Percentiles rank a stretch among this genome's conserved stretches.
Conservation (phyloP, 2,113 vertebrate genomes). For the Tapirus terrestris region DNA sequence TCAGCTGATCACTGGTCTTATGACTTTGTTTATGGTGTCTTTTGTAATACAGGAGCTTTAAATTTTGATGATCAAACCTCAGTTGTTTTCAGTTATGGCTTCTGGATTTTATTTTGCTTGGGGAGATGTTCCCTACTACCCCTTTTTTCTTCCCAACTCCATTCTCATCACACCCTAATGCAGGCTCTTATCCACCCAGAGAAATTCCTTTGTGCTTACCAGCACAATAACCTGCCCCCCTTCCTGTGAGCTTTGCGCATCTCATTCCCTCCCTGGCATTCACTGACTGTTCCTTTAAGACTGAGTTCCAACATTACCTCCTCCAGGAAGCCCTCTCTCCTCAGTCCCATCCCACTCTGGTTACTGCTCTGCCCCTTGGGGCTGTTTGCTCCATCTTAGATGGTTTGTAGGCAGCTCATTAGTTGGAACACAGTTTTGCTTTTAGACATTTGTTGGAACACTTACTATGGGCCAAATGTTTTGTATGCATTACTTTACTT, state of each 20-base stretch:
- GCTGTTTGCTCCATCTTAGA: neutral
- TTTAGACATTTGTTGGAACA: neutral
- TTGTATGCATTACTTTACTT: neutral
- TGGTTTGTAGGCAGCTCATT: neutral
- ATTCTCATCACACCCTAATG: neutral
- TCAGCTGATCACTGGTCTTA: neutral
- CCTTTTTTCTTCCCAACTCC: neutral
- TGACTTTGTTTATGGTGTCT: neutral
- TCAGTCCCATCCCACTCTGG: neutral
- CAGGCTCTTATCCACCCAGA: neutral
- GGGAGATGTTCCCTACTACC: neutral
- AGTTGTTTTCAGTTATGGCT: neutral
- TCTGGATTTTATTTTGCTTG: neutral
- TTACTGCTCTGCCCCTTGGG: neutral
- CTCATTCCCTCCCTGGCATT: neutral
- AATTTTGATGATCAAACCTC: neutral
- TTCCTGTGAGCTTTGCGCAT: neutral
- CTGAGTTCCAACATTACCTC: no score
- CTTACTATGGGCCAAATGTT: neutral
- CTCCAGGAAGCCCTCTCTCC: neutral
- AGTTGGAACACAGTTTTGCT: neutral
- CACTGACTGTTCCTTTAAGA: neutral
- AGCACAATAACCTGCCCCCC: neutral
- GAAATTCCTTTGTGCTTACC: neutral
- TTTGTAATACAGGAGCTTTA: neutral